Conservation (phyloP, 1,140 invertebrate genomes). For the Ceratosolen fusciceps region DNA sequence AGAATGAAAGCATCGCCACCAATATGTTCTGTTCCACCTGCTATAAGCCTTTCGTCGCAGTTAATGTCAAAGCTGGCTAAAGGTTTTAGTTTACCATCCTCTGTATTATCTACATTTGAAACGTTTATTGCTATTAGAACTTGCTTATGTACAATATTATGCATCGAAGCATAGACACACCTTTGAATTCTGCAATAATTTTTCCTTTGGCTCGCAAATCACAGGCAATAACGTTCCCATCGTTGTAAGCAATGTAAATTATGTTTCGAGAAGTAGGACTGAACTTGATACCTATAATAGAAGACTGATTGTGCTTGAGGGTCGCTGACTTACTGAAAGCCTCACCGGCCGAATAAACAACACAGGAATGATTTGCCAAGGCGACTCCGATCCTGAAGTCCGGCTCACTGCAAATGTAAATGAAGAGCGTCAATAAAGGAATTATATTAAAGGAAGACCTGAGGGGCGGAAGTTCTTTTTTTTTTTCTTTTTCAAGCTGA, state of each 20-base stretch:
- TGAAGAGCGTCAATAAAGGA: neutral
- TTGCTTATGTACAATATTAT: neutral
- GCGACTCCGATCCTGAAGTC: conserved; percentile 64
- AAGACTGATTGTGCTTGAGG: conserved; percentile 66
- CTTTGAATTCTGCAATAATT: conserved; percentile 74
- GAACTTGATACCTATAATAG: conserved; percentile 76
- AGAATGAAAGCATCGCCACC: conserved; percentile 82
- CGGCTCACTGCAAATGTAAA: conserved; percentile 56
- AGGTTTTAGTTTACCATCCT: conserved; percentile 71
- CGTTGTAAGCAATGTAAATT: conserved; percentile 74
- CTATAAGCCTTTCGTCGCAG: conserved; percentile 79
- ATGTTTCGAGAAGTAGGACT: conserved; percentile 74
- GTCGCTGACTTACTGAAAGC: conserved; percentile 60
- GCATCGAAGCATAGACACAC: conserved; percentile 60
- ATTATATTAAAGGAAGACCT: conserved; percentile 1
- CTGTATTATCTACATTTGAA: conserved; percentile 65
- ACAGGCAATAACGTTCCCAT: conserved; percentile 77
- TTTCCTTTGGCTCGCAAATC: conserved; percentile 75
- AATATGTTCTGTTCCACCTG: conserved; percentile 82
- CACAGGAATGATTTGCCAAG: conserved; percentile 62
- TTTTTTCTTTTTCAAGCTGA: too few species aligned
- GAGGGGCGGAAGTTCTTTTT: too few species aligned
- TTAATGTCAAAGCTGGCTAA: conserved; percentile 84
- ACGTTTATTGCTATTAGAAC: conserved; percentile 47
- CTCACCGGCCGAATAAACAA: conserved; percentile 67